Base-by-base conservation (phyloP, 2,888 invertebrate species). In the Cryptophagus acutangulus region DNA sequence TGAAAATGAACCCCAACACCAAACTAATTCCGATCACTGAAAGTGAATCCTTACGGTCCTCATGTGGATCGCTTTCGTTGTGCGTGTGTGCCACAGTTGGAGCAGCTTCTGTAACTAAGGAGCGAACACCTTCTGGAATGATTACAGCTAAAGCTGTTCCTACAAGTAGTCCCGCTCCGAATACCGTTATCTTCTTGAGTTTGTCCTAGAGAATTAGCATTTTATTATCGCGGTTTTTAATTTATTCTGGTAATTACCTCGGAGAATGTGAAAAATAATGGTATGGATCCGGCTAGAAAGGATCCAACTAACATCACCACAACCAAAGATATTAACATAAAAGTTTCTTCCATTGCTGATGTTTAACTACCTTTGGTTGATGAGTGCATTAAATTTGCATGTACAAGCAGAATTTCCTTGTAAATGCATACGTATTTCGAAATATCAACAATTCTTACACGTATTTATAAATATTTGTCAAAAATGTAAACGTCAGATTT, bases 81-180 rank as follows among this genome's bases (percentile, higher is more conserved):
- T 67, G 2, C 65, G 65, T 51, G 25, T 53, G 49, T 14, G 53
- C 42, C 20, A 20, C 26, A 26, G 16, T 52, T 50, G n/a, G 41
- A 25, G 46, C 42, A 9, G 43, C 49, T 38, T 63, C 67, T 49
- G 59, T 58, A 46, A 62, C 74, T 35, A 92, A 65, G 0, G 90
- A 82, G 43, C 93, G 77, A n/a, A 99, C 89, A 3, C 99, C 99
- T 72, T 99, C 99, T 0, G 99, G 99, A 55, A 99, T 96, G 39
- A 99, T 99, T 1, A 99, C 97, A 3, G 94, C 89, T 18, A 99
- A 70, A 0, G 99, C 96, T 17, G 99, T 97, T 1, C 99, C 99
- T 1, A 99, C 95, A 1, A 99, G 76, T 4, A 99, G 76, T 1
- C 99, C 99, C 4, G 99, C 97, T 37, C 99, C 99, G 49, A 99